Percentiles rank a stretch among this genome's conserved stretches.
Conservation (phyloP, 2,888 invertebrate genomes). For the Drosophila subsilvestris region DNA sequence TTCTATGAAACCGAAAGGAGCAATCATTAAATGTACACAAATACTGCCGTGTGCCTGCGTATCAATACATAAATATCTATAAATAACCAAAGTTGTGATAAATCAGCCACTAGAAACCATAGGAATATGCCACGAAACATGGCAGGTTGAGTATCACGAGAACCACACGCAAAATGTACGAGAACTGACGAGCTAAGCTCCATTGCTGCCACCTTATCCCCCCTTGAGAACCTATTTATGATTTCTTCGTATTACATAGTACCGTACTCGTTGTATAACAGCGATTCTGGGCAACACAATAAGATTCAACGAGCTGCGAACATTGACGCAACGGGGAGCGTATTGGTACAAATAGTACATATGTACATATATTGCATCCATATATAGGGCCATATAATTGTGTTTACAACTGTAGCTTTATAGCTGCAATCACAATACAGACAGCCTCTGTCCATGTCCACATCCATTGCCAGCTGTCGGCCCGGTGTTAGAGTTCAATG, state of each 20-base stretch:
- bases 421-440: conserved; percentile 48
- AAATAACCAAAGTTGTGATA: conserved; percentile 66
- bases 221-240: conserved; percentile 64
- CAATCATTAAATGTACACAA: conserved; percentile 50
- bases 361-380: not conserved
- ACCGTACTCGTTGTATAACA: conserved; percentile 33
- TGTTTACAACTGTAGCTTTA: conserved; percentile 42
- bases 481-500: conserved; percentile 69
- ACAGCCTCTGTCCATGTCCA: conserved; percentile 58
- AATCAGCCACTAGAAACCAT: conserved; percentile 68
- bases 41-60: conserved; percentile 32
- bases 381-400: conserved; percentile 18
- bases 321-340: conserved; percentile 52
- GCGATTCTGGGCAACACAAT: conserved; percentile 14
- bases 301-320: conserved; percentile 53
- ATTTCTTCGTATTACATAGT: conserved; percentile 51
- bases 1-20: conserved; percentile 28
- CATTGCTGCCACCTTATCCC: not conserved
- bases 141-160: conserved; percentile 45
- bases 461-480: conserved; percentile 23
- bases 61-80: conserved; percentile 49
- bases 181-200: conserved; percentile 14
- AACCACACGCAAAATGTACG: conserved; percentile 65
- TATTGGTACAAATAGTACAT: conserved; percentile 42
- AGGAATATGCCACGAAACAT: conserved; percentile 19